Evolutionary conservation across 2,113 vertebrate genomes (phyloP).

Genomic region (Rallus limicola): DNA sequence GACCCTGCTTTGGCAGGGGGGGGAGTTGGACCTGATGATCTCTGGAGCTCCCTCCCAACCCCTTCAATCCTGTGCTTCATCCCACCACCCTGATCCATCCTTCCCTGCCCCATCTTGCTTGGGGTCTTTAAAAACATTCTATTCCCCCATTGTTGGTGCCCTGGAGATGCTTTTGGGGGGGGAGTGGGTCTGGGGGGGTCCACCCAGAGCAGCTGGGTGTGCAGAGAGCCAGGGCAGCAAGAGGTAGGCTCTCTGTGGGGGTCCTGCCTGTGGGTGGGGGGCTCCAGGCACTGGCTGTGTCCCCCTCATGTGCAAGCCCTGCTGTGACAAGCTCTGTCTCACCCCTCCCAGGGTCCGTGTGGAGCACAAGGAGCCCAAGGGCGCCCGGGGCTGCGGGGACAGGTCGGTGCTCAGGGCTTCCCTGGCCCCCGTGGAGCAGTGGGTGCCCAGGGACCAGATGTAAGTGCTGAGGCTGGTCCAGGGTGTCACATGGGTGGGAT

Average conservation of each 20-base stretch:
- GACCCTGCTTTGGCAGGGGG: too few species aligned
- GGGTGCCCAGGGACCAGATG: conserved; percentile 75
- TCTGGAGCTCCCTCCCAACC: too few species aligned
- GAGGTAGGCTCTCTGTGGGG: rapidly evolving
- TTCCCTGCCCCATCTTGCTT: background rate
- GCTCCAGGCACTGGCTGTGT: background rate
- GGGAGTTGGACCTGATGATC: too few species aligned
- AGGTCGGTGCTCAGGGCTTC: conserved; percentile 80
- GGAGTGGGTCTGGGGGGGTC: background rate
- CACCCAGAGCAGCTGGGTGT: background rate
- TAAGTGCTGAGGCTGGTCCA: background rate
- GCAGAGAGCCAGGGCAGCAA: background rate
- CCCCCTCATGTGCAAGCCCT: background rate
- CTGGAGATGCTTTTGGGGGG: background rate
- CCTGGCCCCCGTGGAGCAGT: conserved; percentile 74
- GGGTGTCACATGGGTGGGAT: rapidly evolving
- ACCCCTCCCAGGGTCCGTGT: conserved; percentile 74
- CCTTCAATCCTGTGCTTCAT: too few species aligned
- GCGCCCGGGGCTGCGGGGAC: conserved; percentile 77
- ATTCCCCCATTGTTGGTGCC: too few species aligned
- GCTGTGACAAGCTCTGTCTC: background rate
- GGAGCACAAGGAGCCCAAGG: conserved; percentile 78
- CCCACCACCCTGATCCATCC: background rate
- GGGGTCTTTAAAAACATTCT: rapidly evolving
- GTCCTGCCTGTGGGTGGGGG: rapidly evolving